These are phyloP conservation scores for Caenorhabditis panamensis DNA, from an alignment of 2,888 invertebrate genomes.

Conservation along the genomic window DNA sequence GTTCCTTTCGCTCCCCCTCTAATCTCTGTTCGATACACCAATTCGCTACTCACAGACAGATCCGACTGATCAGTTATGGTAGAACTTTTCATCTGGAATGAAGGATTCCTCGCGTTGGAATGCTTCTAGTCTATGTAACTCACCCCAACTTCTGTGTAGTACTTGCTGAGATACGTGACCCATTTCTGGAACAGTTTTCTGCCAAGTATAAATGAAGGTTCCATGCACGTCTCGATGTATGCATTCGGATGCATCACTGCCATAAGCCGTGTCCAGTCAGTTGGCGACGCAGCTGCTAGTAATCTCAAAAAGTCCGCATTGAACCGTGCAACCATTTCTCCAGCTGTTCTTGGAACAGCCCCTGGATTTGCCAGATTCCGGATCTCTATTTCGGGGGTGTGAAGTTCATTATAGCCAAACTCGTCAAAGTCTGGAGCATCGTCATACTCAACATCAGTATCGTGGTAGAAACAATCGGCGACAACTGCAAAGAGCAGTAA, in stretches of 20 bases:
- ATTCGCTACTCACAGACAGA: conserved; percentile 2
- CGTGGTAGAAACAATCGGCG: neutral
- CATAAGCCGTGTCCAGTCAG: conserved; percentile 1
- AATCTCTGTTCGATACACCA: conserved; percentile 6
- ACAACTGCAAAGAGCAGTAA: neutral
- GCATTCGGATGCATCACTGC: conserved; percentile 3
- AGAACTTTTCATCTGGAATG: conserved; percentile 16
- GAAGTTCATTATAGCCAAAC: neutral
- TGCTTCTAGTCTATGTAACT: too few species aligned
- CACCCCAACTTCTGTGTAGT: conserved; percentile 19
- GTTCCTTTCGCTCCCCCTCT: neutral
- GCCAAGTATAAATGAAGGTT: too few species aligned
- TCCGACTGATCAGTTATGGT: conserved; percentile 9
- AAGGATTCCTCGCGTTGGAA: too few species aligned
- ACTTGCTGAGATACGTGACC: conserved; percentile 23
- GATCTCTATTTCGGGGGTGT: conserved; percentile 7
- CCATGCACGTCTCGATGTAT: conserved; percentile 36
- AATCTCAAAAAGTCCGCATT: conserved; percentile 7
- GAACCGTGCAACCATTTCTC: conserved; percentile 26
- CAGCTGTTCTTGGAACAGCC: neutral
- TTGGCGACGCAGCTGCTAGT: neutral
- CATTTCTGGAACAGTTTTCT: conserved; percentile 22
- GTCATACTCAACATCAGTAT: neutral
- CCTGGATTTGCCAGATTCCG: neutral
- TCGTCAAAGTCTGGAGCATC: neutral